phyloP scores from a whole-genome alignment of 2,113 vertebrate genomes.

The Hippocampus mohnikei region DNA sequence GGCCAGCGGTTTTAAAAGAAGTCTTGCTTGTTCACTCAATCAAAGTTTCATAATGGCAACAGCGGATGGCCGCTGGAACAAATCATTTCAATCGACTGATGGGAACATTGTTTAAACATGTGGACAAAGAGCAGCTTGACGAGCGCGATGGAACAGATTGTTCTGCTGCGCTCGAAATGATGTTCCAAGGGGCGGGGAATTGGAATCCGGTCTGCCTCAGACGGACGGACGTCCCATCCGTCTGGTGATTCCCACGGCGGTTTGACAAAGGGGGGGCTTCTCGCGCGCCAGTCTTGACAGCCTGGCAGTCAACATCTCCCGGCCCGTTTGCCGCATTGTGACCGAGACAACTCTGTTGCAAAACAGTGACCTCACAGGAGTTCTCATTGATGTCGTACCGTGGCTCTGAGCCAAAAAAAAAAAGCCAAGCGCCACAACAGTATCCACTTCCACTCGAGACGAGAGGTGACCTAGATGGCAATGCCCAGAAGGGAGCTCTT shows the following conservation, averaged over 20 bases:
- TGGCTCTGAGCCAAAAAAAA: slow-evolving; percentile 19
- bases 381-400: background rate
- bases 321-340: slow-evolving; percentile 16
- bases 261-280: background rate
- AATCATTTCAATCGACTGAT: background rate
- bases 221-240: background rate
- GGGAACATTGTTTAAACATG: background rate
- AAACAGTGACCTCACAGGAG: slow-evolving; percentile 25
- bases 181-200: background rate
- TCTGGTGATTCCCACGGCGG: background rate
- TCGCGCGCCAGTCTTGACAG: background rate
- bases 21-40: no score
- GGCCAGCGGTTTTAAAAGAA: no score
- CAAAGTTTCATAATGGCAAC: background rate
- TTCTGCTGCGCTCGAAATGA: background rate
- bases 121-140: background rate
- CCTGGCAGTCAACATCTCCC: slow-evolving; percentile 3
- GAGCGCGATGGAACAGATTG: background rate
- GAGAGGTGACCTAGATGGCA: slow-evolving; percentile 15
- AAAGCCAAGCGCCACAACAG: slow-evolving; percentile 10
- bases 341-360: slow-evolving; percentile 12
- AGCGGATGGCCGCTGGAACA: background rate
- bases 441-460: background rate
- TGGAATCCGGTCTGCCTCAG: background rate
- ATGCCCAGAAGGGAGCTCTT: slow-evolving; percentile 1